phyloP scores from a whole-genome alignment of 2,797 vertebrate genomes.

The Uromys caudimaculatus region DNA sequence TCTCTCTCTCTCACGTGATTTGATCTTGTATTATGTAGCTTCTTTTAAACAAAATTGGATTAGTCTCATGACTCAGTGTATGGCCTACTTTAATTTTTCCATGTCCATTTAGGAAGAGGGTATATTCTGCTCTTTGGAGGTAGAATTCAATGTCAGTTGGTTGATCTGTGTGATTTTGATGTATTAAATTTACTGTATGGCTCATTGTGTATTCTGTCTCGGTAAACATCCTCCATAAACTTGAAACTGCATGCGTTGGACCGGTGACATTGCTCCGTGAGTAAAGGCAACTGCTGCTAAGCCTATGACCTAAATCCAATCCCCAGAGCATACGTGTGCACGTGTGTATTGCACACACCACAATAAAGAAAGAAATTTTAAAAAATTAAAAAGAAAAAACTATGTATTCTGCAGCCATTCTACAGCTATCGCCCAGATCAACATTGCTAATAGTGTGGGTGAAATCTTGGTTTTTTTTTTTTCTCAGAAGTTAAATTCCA shows the following conservation, averaged over 20 bases:
- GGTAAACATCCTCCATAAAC: not conserved
- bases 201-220: not conserved
- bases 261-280: too few species aligned
- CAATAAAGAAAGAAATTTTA: not conserved
- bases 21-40: not conserved
- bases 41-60: not conserved
- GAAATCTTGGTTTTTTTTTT: not conserved
- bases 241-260: not conserved
- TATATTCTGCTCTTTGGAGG: not conserved
- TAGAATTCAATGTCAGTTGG: not conserved
- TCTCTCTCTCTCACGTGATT: not conserved
- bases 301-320: not conserved
- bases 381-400: not conserved
- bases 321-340: too few species aligned
- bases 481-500: not conserved
- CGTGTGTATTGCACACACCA: not conserved
- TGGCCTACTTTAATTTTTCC: not conserved
- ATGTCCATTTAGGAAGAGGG: not conserved
- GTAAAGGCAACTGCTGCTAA: not conserved
- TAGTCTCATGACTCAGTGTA: not conserved
- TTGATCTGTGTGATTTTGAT: not conserved
- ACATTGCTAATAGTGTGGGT: not conserved
- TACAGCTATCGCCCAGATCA: not conserved
- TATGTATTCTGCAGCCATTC: not conserved
- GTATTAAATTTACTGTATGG: not conserved